Evolutionary conservation across 2,113 vertebrate genomes (phyloP), one percentile per base, ranked within the genome.

Genomic region (Silurus glanis): DNA sequence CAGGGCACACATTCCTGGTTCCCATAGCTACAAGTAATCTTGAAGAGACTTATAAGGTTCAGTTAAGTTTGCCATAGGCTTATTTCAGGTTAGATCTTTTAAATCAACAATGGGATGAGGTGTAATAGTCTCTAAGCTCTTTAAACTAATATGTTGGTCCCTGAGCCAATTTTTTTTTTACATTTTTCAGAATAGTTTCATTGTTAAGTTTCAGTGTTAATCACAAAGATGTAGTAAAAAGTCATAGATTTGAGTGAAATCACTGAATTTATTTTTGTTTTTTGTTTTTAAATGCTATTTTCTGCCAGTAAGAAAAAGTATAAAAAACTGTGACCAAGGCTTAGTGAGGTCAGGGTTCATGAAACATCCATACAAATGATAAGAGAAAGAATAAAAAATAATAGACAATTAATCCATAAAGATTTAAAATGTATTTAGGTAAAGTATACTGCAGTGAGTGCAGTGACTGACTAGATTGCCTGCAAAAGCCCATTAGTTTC

Each of bases 1-100:
- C 83, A 66, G 62, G 86, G 91, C 78, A 91, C 82, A 88, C 89
- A 56, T 87, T 82, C 64, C 28, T 19, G 4, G 83, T 92, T 87
- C 83, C 61, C 19, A 0, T 85, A 84, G 89, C 86, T 88, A 67
- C 79, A 71, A 82, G 72, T 75, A 87, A 80, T 82, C 55, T 83
- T 80, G 13, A 49, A 66, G 13, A 61, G 75, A 71, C 74, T 80
- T 51, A 9, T 5, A 82, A 80, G 78, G 69, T 80, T 75, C 16
- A 19, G 10, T 64, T 69, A 76, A 51, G 8, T 66, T 81, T 82
- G 82, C 12, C 47, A 58, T 17, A 9, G 67, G 62, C 53, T 83
- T 83, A 79, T 79, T 76, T 69, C 5, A 47, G 47, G 53, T 75
- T 45, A 85, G 25, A 16, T 79, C 47, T 88, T 89, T 86, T 86